Evolutionary conservation across 2,113 vertebrate species (phyloP), one percentile per base, ranked within the genome.

Genomic region (Pygoscelis antarcticus): DNA sequence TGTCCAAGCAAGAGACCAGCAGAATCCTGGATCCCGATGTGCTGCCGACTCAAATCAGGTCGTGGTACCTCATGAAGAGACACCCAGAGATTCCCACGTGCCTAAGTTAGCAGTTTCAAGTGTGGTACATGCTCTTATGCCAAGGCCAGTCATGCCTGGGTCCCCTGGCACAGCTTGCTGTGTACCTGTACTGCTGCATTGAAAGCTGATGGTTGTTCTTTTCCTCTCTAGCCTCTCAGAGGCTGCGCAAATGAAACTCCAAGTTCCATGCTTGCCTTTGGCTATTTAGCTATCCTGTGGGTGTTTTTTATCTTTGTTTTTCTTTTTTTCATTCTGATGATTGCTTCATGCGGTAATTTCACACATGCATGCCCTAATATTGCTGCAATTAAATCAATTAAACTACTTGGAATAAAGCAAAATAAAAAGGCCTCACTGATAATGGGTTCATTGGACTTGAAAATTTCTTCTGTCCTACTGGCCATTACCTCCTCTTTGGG

Each of bases 311-410:
- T 44, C 55, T 82, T 87, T 30, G 13, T 80, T 72, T 87, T 82
- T 42, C 4, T 20, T 91, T 42, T 47, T 65, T 65, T 23, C 34
- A 51, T 61, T 85, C 52, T 79, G 46, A 36, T 64, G 46, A 36
- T 64, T 76, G 47, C 57, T 85, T 16, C 49, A 61, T 79, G 27
- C 54, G 85, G 66, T 91, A 93, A 90, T 94, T 94, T 93, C 91
- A 83, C 62, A 71, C 71, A 81, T 90, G 82, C 62, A 19, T 88
- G 62, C 66, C 87, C 68, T 96, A 92, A 86, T 86, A 74, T 46
- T 81, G n/a, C 71, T 88, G 75, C 85, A 95, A 60, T 95, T 92
- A 92, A 77, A 86, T 66, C 61, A 83, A 58, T 91, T 93, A 82
- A 91, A 72, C 62, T 65, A 62, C 42, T 70, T 78, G 46, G 58